Base-by-base conservation (phyloP, 2,888 invertebrate species). In the Crocallis elinguaria region DNA sequence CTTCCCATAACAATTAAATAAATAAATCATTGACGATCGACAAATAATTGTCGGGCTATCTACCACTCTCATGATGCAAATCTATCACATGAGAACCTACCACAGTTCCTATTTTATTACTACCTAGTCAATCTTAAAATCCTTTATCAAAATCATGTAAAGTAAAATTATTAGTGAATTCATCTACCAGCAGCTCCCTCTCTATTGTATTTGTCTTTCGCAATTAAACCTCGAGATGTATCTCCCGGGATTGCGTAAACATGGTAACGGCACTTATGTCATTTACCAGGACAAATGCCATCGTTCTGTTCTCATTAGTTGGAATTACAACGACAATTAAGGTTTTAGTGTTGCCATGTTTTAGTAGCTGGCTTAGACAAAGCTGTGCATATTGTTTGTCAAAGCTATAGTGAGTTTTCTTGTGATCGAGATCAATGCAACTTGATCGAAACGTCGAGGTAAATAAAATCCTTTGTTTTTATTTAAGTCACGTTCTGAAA, bases 271-370 rank as follows among this genome's bases (percentile, higher is more conserved):
- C 23, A 30, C 50, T 58, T 51, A 36, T 30, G 43, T 27, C 49
- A 49, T 46, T 38, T 43, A 17, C 39, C 17, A 13, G 23, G 16
- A 30, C 41, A 45, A 59, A 62, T 62, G 62, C 49, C 51, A 56
- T 45, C 44, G 53, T 38, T 57, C 57, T 60, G 60, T 63, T 59
- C 54, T 59, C 55, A 60, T 60, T 60, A 57, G 23, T 9, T 16
- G 29, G 16, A 57, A 57, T 59, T 57, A 57, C 46, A 25, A 21
- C 27, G 29, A 27, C 49, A 23, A 37, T 37, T 17, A 5, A 7
- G 21, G 11, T 9, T 43, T 35, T 30, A 43, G 13, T 21, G 38
- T 12, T 6, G 12, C 12, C 4, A n/a, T 16, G 19, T 23, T 37
- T 42, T 30, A 12, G 12, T 41, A 17, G 7, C 33, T 8, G 3